These are phyloP conservation scores for Leptogaster cylindrica DNA, from an alignment of 2,888 invertebrate genomes.

Conservation along the genomic window DNA sequence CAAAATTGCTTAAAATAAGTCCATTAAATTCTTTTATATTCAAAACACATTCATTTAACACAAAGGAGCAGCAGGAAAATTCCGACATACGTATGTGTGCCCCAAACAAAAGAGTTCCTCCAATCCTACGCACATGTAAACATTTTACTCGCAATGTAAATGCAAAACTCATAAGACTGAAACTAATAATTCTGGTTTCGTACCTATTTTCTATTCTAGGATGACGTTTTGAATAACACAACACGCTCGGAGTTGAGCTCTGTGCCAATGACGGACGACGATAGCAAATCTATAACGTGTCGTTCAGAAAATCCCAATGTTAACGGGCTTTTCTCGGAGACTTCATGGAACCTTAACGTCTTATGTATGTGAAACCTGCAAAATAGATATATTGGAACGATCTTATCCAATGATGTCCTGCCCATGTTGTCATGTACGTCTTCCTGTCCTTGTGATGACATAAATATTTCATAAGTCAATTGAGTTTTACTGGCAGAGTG, in stretches of 20 bases:
- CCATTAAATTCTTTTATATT: background rate
- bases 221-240: slow-evolving; percentile 79
- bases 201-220: slow-evolving; percentile 62
- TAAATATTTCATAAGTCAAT: slow-evolving; percentile 7
- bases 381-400: background rate
- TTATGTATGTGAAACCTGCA: slow-evolving; percentile 80
- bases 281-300: slow-evolving; percentile 87
- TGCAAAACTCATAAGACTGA: background rate
- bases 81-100: too few relatives aligned
- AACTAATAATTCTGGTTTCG: slow-evolving; percentile 4
- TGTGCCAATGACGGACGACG: slow-evolving; percentile 87
- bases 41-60: background rate
- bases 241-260: slow-evolving; percentile 87
- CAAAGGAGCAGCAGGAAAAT: too few relatives aligned
- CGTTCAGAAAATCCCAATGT: slow-evolving; percentile 91
- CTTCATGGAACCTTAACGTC: slow-evolving; percentile 86
- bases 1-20: too few relatives aligned
- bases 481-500: too few relatives aligned
- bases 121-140: background rate
- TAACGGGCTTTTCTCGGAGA: slow-evolving; percentile 80
- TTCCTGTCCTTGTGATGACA: background rate
- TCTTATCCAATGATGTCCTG: background rate
- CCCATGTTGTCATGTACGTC: background rate
- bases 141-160: too few relatives aligned
- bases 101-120: too few relatives aligned